Evolutionary conservation across 2,888 invertebrate species (phyloP).

Genomic region (Pachliopta kotzebuea): DNA sequence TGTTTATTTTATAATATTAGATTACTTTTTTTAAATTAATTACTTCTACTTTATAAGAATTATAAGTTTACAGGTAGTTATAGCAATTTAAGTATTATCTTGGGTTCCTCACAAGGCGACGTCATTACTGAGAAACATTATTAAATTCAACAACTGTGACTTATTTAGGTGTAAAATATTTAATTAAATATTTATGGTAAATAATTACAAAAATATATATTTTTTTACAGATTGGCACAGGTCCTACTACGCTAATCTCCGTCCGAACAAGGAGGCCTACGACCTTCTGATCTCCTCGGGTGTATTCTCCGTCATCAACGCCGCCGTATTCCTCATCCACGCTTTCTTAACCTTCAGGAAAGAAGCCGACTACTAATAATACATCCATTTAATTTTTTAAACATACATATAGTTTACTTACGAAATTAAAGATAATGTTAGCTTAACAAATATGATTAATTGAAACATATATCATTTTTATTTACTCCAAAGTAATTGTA

Average conservation of each 20-base stretch:
- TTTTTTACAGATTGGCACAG: constrained; percentile 68
- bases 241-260: constrained; percentile 74
- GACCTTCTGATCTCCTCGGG: constrained; percentile 84
- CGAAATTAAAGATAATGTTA: constrained; percentile 15
- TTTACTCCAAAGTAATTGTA: constrained; percentile 28
- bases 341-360: constrained; percentile 81
- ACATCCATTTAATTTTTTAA: constrained; percentile 5
- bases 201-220: neutral
- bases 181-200: no score
- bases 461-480: constrained; percentile 26
- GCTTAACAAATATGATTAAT: neutral
- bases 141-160: no score
- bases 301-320: constrained; percentile 82
- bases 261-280: constrained; percentile 84
- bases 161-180: no score
- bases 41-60: no score
- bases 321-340: constrained; percentile 81
- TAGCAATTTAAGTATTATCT: no score
- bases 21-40: no score
- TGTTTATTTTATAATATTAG: no score
- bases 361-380: constrained; percentile 70
- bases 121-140: no score
- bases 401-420: constrained; percentile 5
- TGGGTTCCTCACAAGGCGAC: no score
- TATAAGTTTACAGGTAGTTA: no score